These are phyloP conservation scores for Coelopa frigida DNA, from an alignment of 1,140 invertebrate genomes.

Conservation along the genomic window DNA sequence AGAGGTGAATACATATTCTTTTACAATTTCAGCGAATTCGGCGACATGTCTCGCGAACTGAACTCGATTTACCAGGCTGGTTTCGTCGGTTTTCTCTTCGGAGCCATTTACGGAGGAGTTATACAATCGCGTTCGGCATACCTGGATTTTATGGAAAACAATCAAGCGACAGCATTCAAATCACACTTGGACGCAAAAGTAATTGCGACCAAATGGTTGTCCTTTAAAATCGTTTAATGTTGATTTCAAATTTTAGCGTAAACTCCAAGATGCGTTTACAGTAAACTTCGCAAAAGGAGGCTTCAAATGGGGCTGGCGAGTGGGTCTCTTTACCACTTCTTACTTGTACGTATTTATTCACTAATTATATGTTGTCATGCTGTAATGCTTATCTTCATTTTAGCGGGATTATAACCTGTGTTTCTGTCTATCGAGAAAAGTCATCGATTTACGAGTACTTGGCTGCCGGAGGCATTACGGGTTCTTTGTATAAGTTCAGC, in stretches of 20 bases:
- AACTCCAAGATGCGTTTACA: conserved; percentile 58
- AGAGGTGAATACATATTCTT: too few species aligned
- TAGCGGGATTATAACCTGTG: conserved; percentile 53
- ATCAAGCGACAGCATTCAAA: conserved; percentile 61
- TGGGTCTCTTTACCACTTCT: conserved; percentile 54
- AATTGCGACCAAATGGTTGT: conserved; percentile 6
- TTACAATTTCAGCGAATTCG: conserved; percentile 52
- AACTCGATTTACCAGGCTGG: conserved; percentile 51
- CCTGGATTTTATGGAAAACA: conserved; percentile 62
- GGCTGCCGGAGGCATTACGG: conserved; percentile 54
- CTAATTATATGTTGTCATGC: too few species aligned
- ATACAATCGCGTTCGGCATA: conserved; percentile 52
- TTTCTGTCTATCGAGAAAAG: conserved; percentile 59
- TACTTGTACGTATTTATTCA: conserved; percentile 51
- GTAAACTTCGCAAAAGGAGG: conserved; percentile 61
- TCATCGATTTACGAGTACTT: conserved; percentile 58
- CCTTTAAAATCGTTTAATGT: neutral
- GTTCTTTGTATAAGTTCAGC: conserved; percentile 42
- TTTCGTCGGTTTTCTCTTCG: conserved; percentile 50
- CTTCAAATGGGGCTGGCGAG: conserved; percentile 56
- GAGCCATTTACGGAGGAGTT: conserved; percentile 57
- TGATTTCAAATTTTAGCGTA: conserved; percentile 46
- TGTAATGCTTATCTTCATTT: conserved; percentile 19
- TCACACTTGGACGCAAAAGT: conserved; percentile 63
- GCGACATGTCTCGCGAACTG: conserved; percentile 52